These are phyloP conservation scores for Rhyacichthys aspro DNA, from an alignment of 2,797 vertebrate species.

Conservation along the genomic window DNA sequence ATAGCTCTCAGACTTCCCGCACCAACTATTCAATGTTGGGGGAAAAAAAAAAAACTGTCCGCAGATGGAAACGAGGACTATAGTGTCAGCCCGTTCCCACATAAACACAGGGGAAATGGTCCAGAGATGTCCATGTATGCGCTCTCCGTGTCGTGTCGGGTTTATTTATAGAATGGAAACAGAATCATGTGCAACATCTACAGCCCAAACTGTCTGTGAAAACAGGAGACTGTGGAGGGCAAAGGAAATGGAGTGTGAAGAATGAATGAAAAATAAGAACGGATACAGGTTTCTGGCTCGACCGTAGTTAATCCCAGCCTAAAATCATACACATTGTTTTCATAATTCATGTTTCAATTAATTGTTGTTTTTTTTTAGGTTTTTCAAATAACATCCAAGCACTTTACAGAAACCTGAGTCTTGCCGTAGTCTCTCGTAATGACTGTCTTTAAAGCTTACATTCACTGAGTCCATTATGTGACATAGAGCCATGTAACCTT, in stretches of 20 bases:
- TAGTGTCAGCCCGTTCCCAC: constrained; percentile 9
- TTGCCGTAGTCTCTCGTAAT: too few relatives aligned
- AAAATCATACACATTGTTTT: background rate
- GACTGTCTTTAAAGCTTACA: too few relatives aligned
- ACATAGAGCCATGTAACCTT: too few relatives aligned
- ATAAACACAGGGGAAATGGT: constrained; percentile 20
- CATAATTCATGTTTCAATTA: background rate
- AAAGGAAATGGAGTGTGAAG: background rate
- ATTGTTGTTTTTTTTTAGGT: too few relatives aligned
- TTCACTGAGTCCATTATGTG: too few relatives aligned
- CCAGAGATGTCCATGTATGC: constrained; percentile 7
- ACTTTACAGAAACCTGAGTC: too few relatives aligned
- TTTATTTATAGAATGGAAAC: constrained; percentile 6
- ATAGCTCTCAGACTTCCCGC: background rate
- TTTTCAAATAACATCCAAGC: too few relatives aligned
- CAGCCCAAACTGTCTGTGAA: background rate
- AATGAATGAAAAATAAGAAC: background rate
- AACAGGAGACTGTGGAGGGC: background rate
- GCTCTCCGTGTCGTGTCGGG: background rate
- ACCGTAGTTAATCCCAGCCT: background rate
- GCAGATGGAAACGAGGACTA: constrained; percentile 7
- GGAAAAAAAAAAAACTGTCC: too few relatives aligned
- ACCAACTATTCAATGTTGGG: too few relatives aligned
- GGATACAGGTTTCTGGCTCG: background rate
- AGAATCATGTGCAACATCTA: background rate